A percentile compares a stretch with the other conserved stretches of the same genome.
Conservation (phyloP, 2,797 vertebrate genomes). For the Poecilia wingei region DNA sequence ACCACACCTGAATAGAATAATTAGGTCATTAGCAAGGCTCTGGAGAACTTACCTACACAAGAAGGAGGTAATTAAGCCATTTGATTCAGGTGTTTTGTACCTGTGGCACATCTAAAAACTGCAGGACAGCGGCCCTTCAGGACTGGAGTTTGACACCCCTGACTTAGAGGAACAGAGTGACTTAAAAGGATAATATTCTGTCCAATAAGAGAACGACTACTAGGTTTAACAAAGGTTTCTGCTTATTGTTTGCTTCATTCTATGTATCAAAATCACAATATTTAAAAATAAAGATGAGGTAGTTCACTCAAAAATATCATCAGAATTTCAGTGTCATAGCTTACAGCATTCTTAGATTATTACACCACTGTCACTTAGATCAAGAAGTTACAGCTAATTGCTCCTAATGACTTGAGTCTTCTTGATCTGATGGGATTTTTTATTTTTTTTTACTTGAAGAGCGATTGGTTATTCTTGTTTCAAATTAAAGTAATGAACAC, state of each 20-base stretch:
- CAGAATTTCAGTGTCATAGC: not conserved
- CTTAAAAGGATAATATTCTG: not conserved
- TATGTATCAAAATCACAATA: not conserved
- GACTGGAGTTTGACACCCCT: too few species aligned
- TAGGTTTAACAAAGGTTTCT: not conserved
- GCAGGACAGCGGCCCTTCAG: too few species aligned
- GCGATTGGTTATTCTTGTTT: conserved; percentile 7
- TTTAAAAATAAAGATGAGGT: not conserved
- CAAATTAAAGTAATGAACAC: not conserved
- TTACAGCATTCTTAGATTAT: not conserved
- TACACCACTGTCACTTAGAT: not conserved
- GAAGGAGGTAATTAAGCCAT: too few species aligned
- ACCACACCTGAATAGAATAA: too few species aligned
- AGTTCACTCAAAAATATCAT: not conserved
- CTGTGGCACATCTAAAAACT: too few species aligned
- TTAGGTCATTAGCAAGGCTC: too few species aligned
- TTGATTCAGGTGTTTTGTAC: too few species aligned
- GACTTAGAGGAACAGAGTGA: not conserved
- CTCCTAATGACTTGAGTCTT: not conserved
- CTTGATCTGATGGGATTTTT: not conserved
- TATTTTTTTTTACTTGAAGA: conserved; percentile 1
- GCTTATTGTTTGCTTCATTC: not conserved
- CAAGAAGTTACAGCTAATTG: not conserved
- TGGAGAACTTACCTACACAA: too few species aligned
- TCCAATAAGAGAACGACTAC: not conserved